Evolutionary conservation across 2,888 invertebrate species (phyloP).

Genomic region (Myopa testacea): DNA sequence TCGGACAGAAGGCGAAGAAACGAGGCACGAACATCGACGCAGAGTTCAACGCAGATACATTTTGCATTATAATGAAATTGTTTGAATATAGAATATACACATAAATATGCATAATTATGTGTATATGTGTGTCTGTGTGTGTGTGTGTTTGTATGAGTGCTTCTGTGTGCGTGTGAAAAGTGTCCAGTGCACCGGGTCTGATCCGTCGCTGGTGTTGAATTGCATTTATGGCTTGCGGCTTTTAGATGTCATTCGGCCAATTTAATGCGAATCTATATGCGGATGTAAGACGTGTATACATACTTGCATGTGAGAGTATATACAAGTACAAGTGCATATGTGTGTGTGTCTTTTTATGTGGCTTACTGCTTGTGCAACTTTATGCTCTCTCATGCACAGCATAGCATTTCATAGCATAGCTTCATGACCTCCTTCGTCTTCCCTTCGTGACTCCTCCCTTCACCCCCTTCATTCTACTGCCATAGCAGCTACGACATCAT

Average conservation of each 20-base stretch:
- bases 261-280: conserved; percentile 27
- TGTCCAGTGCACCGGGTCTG: not conserved
- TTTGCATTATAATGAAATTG: conserved; percentile 31
- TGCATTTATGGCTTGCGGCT: conserved; percentile 55
- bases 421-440: not conserved
- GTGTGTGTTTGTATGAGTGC: not conserved
- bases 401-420: not conserved
- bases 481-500: conserved; percentile 19
- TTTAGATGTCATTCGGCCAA: conserved; percentile 40
- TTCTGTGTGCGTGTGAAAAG: not conserved
- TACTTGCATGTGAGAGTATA: conserved; percentile 52
- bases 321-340: conserved; percentile 53
- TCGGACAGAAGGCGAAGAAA: not conserved
- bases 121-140: not conserved
- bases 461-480: conserved; percentile 35
- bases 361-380: not conserved
- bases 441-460: not conserved
- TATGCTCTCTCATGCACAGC: not conserved
- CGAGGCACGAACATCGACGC: not conserved
- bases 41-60: not conserved
- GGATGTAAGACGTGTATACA: not conserved
- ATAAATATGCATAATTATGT: not conserved
- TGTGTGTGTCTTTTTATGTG: conserved; percentile 1
- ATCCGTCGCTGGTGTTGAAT: conserved; percentile 50
- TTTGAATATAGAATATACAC: conserved; percentile 16